phyloP scores from a whole-genome alignment of 2,888 invertebrate species.

The Subacronicta megacephala region DNA sequence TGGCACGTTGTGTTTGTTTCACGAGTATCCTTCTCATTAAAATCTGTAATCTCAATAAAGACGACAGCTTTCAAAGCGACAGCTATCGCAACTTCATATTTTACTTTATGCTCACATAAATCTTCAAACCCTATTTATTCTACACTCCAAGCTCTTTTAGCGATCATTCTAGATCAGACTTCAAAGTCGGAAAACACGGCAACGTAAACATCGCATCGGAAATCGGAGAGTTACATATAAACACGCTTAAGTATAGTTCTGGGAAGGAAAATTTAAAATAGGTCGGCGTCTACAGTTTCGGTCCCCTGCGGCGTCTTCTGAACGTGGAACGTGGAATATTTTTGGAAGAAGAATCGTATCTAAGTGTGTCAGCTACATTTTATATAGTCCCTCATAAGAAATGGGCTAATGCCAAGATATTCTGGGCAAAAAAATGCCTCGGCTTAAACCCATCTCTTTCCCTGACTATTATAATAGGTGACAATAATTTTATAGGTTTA shows the following conservation, averaged over 20 bases:
- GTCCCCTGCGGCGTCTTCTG: slow-evolving; percentile 65
- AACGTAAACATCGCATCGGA: slow-evolving; percentile 65
- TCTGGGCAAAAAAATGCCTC: too few species aligned
- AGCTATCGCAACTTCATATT: slow-evolving; percentile 6
- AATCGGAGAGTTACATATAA: slow-evolving; percentile 71
- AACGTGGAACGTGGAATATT: slow-evolving; percentile 43
- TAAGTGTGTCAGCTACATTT: slow-evolving; percentile 22
- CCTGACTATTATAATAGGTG: too few species aligned
- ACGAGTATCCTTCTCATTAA: too few species aligned
- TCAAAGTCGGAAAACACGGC: slow-evolving; percentile 60
- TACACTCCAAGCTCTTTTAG: slow-evolving; percentile 33
- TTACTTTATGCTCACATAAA: slow-evolving; percentile 4
- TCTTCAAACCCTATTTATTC: slow-evolving; percentile 29
- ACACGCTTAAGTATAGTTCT: slow-evolving; percentile 60
- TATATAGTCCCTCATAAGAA: too few species aligned
- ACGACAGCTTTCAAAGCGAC: background rate
- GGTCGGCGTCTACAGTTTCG: slow-evolving; percentile 68
- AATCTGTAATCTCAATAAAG: slow-evolving; percentile 4
- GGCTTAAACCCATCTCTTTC: too few species aligned
- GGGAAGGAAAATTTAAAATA: slow-evolving; percentile 70
- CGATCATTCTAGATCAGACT: slow-evolving; percentile 54
- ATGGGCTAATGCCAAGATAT: too few species aligned
- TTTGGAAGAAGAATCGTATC: slow-evolving; percentile 16
- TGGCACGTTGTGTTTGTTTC: too few species aligned
- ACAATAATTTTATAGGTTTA: too few species aligned